These are phyloP conservation scores for Amblyteles armatorius DNA, from an alignment of 2,888 invertebrate genomes.

Conservation along the genomic window DNA sequence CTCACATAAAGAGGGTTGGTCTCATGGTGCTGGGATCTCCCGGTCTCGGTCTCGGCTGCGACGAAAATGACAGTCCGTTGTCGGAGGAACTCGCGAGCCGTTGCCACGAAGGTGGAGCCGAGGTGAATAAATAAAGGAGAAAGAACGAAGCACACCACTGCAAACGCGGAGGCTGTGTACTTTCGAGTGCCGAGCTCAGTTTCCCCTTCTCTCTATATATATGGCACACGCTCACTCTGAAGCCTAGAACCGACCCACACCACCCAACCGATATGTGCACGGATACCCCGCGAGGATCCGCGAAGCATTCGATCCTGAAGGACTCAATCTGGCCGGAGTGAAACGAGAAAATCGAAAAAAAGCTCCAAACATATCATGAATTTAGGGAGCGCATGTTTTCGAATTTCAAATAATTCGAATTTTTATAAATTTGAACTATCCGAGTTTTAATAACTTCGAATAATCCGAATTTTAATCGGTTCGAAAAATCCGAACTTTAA, in stretches of 20 bases:
- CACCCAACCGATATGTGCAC: slow-evolving; percentile 38
- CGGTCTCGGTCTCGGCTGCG: slow-evolving; percentile 69
- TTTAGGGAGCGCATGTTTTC: no score
- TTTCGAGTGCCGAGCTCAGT: slow-evolving; percentile 81
- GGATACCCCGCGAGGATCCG: slow-evolving; percentile 21
- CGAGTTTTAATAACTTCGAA: no score
- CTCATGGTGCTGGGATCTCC: slow-evolving; percentile 75
- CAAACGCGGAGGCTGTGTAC: slow-evolving; percentile 83
- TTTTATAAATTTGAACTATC: no score
- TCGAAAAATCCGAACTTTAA: no score
- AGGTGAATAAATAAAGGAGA: slow-evolving; percentile 75
- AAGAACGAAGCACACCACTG: slow-evolving; percentile 78
- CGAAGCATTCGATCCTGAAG: not conserved
- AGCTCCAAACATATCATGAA: no score
- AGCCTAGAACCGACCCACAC: slow-evolving; percentile 60
- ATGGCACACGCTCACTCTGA: slow-evolving; percentile 76
- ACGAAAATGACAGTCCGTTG: slow-evolving; percentile 70
- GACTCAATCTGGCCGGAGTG: not conserved
- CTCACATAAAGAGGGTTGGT: slow-evolving; percentile 78
- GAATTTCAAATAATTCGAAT: no score
- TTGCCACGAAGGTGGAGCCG: slow-evolving; percentile 75
- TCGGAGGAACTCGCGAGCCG: slow-evolving; percentile 69
- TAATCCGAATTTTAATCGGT: no score
- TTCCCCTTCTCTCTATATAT: slow-evolving; percentile 82
- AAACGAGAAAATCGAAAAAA: not conserved